Evolutionary conservation across 2,888 invertebrate species (phyloP).

Genomic region (Steromphala cineraria): DNA sequence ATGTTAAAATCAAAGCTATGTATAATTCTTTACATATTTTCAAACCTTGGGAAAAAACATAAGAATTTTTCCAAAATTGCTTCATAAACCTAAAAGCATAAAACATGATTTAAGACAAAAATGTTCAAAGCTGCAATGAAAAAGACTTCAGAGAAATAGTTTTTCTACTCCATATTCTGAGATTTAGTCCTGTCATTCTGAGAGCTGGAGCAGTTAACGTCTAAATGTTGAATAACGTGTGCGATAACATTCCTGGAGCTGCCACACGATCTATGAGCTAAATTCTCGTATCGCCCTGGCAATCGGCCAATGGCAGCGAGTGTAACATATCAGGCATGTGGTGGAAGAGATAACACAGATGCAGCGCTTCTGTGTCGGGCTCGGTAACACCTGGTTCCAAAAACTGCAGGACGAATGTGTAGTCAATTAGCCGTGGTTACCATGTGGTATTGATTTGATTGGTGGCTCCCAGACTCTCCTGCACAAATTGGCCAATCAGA

Average conservation of each 20-base stretch:
- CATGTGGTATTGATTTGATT: background rate
- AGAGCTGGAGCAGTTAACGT: background rate
- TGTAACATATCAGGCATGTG: slow-evolving; percentile 20
- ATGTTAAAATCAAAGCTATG: too few species aligned
- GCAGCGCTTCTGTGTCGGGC: background rate
- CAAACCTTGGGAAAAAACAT: too few species aligned
- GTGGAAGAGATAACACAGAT: background rate
- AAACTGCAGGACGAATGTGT: slow-evolving; percentile 4
- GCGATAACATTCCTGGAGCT: slow-evolving; percentile 8
- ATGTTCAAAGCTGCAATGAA: too few species aligned
- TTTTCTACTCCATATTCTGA: too few species aligned
- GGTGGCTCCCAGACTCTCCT: background rate
- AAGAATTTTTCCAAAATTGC: too few species aligned
- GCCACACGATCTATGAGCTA: slow-evolving; percentile 5
- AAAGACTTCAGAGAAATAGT: too few species aligned
- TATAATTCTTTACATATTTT: too few species aligned
- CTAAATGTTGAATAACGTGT: slow-evolving; percentile 4
- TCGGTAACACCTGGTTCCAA: background rate
- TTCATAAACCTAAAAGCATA: too few species aligned
- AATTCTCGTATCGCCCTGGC: slow-evolving; percentile 1
- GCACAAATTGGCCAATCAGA: slow-evolving; percentile 9
- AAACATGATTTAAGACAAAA: too few species aligned
- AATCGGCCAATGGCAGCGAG: slow-evolving; percentile 17
- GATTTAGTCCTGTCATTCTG: too few species aligned
- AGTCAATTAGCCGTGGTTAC: background rate